Conservation (phyloP, 1,140 invertebrate genomes). For the Drosophila kohkoa region DNA sequence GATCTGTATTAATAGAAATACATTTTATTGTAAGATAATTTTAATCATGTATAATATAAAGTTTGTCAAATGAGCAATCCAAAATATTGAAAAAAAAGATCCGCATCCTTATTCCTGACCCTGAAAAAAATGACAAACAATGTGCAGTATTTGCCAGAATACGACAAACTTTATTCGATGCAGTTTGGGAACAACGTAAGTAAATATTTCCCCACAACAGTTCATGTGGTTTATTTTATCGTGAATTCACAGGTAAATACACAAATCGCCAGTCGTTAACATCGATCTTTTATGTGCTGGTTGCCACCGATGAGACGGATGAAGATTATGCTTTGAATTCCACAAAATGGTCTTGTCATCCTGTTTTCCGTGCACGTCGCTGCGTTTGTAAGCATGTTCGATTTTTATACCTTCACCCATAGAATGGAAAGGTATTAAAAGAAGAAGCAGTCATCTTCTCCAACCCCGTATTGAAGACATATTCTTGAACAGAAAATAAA, state of each 20-base stretch:
- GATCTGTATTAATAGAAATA: no score
- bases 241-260: conserved; percentile 62
- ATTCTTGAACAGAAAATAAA: no score
- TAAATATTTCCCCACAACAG: background rate
- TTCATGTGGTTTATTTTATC: background rate
- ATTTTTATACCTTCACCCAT: background rate
- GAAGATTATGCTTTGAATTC: conserved; percentile 38
- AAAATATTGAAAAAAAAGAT: conserved; percentile 43
- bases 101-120: conserved; percentile 38
- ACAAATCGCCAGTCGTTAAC: conserved; percentile 66
- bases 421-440: no score
- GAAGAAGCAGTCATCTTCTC: no score
- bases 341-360: conserved; percentile 61
- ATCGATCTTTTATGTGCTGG: conserved; percentile 72
- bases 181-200: conserved; percentile 75
- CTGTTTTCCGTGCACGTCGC: conserved; percentile 69
- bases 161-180: conserved; percentile 56
- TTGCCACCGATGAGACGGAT: conserved; percentile 49
- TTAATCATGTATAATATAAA: conserved; percentile 7
- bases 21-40: no score
- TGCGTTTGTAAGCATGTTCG: conserved; percentile 60
- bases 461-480: no score
- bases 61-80: conserved; percentile 45
- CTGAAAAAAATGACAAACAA: conserved; percentile 26
- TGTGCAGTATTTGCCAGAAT: conserved; percentile 22